Conservation (phyloP, 2,888 invertebrate species). For the Dermolepida albohirtum region DNA sequence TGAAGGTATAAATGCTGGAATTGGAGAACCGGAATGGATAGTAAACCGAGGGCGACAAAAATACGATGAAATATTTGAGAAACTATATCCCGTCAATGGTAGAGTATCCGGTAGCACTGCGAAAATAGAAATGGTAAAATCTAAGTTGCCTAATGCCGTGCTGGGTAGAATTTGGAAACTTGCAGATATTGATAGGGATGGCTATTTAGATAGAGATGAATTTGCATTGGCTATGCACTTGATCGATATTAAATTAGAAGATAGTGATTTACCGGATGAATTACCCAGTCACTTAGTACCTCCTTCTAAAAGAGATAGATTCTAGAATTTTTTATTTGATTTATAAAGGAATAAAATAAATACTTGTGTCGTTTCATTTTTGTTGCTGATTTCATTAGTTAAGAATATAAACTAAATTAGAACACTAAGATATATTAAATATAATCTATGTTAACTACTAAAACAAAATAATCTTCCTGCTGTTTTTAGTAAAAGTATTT, state of each 20-base stretch:
- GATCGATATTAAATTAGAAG: constrained; percentile 88
- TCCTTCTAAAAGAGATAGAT: constrained; percentile 75
- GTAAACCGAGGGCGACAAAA: constrained; percentile 88
- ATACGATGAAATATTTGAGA: constrained; percentile 85
- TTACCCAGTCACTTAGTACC: constrained; percentile 91
- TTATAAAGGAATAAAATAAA: constrained; percentile 9
- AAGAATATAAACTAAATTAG: no score
- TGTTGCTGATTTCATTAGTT: no score
- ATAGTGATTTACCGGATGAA: constrained; percentile 88
- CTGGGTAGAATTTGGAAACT: constrained; percentile 98
- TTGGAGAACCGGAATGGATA: constrained; percentile 96
- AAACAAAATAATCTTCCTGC: no score
- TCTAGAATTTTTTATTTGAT: constrained; percentile 34
- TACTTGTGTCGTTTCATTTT: no score
- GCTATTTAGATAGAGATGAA: constrained; percentile 93
- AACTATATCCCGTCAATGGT: constrained; percentile 87
- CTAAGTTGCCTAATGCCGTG: constrained; percentile 95
- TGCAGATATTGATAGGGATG: constrained; percentile 94
- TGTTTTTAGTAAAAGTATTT: no score
- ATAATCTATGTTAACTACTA: no score
- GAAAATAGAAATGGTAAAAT: constrained; percentile 95
- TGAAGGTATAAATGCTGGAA: constrained; percentile 96
- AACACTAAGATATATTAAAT: no score
- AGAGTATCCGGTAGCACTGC: constrained; percentile 92
- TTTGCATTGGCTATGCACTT: constrained; percentile 97